Evolutionary conservation across 2,888 invertebrate species (phyloP).

Genomic region (Drosophila cognata): DNA sequence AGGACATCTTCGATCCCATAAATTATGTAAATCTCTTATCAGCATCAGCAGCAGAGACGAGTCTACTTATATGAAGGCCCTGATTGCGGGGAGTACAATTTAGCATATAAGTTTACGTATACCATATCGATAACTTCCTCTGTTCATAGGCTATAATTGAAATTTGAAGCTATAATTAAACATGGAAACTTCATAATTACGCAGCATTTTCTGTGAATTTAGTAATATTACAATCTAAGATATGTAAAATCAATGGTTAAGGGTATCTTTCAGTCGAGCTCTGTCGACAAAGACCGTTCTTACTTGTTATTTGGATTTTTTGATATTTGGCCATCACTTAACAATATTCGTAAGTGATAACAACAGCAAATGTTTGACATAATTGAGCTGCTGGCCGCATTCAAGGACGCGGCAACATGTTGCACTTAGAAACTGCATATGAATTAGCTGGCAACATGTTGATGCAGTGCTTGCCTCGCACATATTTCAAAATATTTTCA

Average conservation of each 20-base stretch:
- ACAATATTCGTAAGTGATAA: conserved; percentile 59
- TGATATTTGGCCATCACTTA: conserved; percentile 32
- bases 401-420: conserved; percentile 55
- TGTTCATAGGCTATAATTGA: neutral
- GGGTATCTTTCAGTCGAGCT: neutral
- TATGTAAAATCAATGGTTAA: neutral
- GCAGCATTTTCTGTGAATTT: neutral
- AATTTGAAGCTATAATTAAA: neutral
- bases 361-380: conserved; percentile 55
- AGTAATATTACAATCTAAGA: neutral
- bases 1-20: neutral
- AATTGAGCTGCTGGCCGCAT: conserved; percentile 46
- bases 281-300: neutral
- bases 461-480: conserved; percentile 32
- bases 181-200: neutral
- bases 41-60: neutral
- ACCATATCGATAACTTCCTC: neutral
- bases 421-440: conserved; percentile 23
- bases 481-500: conserved; percentile 77
- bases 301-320: neutral
- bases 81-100: neutral
- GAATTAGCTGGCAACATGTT: conserved; percentile 48
- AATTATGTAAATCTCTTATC: neutral
- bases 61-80: neutral
- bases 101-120: neutral